Evolutionary conservation across 1,140 invertebrate genomes (phyloP), one percentile per base, ranked within the genome.

Genomic region (Helicoverpa zea): DNA sequence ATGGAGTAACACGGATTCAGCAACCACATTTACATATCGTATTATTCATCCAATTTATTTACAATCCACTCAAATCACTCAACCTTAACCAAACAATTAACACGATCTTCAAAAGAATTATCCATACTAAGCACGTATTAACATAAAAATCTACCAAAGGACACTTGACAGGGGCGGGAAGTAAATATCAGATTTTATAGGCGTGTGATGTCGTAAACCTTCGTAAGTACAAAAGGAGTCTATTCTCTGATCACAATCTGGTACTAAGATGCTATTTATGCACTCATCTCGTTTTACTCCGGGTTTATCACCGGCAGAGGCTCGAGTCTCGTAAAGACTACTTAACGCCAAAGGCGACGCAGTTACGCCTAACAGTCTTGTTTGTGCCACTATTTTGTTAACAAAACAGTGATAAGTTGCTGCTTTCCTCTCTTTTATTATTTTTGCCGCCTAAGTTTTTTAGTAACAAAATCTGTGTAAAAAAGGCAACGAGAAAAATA

Each of bases 341-440:
- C 80, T 89, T 85, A 86, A 87, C 83, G 82, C 84, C 82, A 76
- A 82, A 72, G 59, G 78, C 81, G 84, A 88, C 79, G 81, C 82
- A 80, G 74, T 61, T 79, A 79, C 85, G 77, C 77, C 84, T 88
- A 86, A 90, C 85, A 84, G 77, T 49, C 83, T 85, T 87, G 87
- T 88, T 90, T 88, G 85, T 82, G 86, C 66, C 85, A 77, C 81
- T 78, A 84, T 82, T 87, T 81, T 79, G 49, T 82, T 84, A 84
- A 84, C 79, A 87, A 82, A 84, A 83, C 63, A 29, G 23, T 63
- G 35, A 70, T 73, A 81, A 85, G 23, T 54, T 18, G 29, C 9
- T 54, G 35, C 75, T 68, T 1, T 54, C 9, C n/a, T 52, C 49
- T 70, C 14, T 9, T 4, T 14, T 63, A 35, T 18, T 52, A 7